These are phyloP conservation scores for Blennius ocellaris DNA, from an alignment of 2,113 vertebrate species.

Conservation along the genomic window DNA sequence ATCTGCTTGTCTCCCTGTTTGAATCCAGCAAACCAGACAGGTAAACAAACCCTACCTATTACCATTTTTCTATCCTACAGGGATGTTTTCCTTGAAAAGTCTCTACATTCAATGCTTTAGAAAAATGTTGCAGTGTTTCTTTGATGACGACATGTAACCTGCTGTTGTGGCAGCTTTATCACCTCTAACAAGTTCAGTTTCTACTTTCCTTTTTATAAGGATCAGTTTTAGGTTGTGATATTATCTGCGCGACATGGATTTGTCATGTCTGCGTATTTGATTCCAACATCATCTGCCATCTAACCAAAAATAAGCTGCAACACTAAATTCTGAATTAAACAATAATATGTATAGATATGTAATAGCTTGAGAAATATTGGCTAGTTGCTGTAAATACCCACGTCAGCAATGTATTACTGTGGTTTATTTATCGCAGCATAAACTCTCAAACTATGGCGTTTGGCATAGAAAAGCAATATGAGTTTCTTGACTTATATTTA, in stretches of 20 bases:
- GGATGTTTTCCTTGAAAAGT: conserved; percentile 39
- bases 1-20: conserved; percentile 77
- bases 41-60: conserved; percentile 84
- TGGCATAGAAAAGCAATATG: not conserved
- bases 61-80: conserved; percentile 49
- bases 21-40: conserved; percentile 97
- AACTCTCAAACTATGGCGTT: conserved; percentile 7
- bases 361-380: conserved; percentile 12
- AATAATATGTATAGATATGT: conserved; percentile 3
- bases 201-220: conserved; percentile 3
- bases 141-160: conserved; percentile 31
- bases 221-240: not conserved
- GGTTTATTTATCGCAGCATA: conserved; percentile 10
- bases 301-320: conserved; percentile 24
- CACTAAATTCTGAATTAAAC: conserved; percentile 5
- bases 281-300: not conserved
- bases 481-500: not conserved
- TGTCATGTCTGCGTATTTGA: not conserved
- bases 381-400: conserved; percentile 5
- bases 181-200: not conserved
- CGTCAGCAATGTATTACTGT: conserved; percentile 2
- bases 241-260: not conserved
- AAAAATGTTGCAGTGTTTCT: conserved; percentile 35
- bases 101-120: conserved; percentile 23
- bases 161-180: not conserved